Percentiles rank a stretch among this genome's conserved stretches.
Evolutionary conservation across 1,140 invertebrate species (phyloP).

Genomic region (Orius laevigatus): DNA sequence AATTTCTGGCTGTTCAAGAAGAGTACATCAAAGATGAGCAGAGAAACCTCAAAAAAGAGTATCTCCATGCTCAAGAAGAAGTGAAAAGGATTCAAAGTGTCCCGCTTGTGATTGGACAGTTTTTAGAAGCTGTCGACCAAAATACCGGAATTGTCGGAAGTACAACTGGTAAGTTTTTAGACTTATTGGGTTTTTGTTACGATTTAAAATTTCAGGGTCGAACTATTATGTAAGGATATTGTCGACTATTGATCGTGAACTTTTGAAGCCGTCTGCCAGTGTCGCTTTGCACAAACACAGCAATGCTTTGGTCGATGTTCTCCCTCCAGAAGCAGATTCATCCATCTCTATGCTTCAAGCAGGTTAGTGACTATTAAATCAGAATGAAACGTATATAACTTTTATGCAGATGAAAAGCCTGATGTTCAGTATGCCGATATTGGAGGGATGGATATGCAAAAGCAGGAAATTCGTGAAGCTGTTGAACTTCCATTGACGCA

Average conservation of each 20-base stretch:
- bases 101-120: conserved; percentile 93
- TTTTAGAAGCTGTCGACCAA: conserved; percentile 94
- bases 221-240: conserved; percentile 97
- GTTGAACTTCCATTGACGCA: conserved; percentile 96
- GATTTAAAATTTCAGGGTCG: conserved; percentile 40
- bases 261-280: conserved; percentile 87
- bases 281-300: conserved; percentile 96
- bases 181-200: background rate
- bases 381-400: too few relatives aligned
- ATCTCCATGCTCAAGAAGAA: conserved; percentile 93
- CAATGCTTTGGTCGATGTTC: conserved; percentile 91
- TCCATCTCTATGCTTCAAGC: conserved; percentile 92
- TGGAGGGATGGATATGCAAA: conserved; percentile 99
- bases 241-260: conserved; percentile 87
- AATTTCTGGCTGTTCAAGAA: conserved; percentile 93
- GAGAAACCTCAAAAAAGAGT: conserved; percentile 93
- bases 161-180: conserved; percentile 42
- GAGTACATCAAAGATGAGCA: conserved; percentile 98
- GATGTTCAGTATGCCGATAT: conserved; percentile 95
- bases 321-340: conserved; percentile 95
- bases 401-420: conserved; percentile 79
- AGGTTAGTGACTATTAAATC: conserved; percentile 32
- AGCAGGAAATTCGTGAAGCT: conserved; percentile 97
- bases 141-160: conserved; percentile 88
- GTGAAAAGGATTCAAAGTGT: conserved; percentile 96